Conservation (phyloP, 2,888 invertebrate species). For the Macrosiphum euphorbiae region DNA sequence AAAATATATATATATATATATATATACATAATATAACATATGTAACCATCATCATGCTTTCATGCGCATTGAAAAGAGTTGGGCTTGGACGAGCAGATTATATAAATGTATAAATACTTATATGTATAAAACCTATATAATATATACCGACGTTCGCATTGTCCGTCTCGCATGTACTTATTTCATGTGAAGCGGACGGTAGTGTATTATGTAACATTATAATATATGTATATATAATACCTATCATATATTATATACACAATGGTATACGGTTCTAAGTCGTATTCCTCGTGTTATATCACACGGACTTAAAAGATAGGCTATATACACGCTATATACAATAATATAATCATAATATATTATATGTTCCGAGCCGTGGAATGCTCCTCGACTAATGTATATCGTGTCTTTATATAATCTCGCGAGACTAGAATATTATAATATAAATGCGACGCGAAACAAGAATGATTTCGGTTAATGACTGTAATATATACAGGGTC, state of each 20-base stretch:
- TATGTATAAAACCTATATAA: neutral
- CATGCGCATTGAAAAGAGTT: neutral
- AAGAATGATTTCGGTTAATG: neutral
- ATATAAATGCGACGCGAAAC: neutral
- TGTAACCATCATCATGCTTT: neutral
- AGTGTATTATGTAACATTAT: slow-evolving; percentile 12
- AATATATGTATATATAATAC: neutral
- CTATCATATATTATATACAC: neutral
- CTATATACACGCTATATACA: neutral
- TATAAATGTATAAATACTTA: neutral
- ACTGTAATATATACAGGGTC: neutral
- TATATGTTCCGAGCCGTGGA: neutral
- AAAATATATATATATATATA: neutral
- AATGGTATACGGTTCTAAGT: neutral
- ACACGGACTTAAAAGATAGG: neutral
- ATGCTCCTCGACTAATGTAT: neutral
- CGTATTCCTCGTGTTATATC: neutral
- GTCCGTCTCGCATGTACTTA: neutral
- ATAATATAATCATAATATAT: neutral
- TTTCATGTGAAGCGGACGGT: neutral
- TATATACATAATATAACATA: neutral
- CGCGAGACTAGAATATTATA: neutral
- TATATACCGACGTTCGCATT: slow-evolving; percentile 2
- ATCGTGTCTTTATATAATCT: neutral
- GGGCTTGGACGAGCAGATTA: neutral